Conservation (phyloP, 2,113 vertebrate genomes). For the Lasiurus cinereus region DNA sequence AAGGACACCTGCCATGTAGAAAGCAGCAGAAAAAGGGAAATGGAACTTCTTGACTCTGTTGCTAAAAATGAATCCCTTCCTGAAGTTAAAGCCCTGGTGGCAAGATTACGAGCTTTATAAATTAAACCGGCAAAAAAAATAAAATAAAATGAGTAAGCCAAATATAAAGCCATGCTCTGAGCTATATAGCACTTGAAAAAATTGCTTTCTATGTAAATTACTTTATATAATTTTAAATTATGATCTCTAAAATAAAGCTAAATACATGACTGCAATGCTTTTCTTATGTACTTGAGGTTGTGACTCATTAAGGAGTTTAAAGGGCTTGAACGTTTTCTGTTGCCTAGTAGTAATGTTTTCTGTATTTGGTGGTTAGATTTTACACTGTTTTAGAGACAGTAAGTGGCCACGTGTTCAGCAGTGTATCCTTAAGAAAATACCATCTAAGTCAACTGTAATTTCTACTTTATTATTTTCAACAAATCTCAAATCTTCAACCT, state of each 20-base stretch:
- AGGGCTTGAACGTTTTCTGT: conserved; percentile 62
- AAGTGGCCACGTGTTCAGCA: conserved; percentile 66
- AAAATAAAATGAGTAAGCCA: conserved; percentile 75
- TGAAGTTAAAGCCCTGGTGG: conserved; percentile 96
- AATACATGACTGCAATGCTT: conserved; percentile 63
- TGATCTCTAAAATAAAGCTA: conserved; percentile 74
- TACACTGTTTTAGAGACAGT: conserved; percentile 64
- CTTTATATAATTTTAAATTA: conserved; percentile 73
- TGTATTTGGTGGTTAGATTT: conserved; percentile 70
- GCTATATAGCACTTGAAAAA: conserved; percentile 74
- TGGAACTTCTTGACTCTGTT: conserved; percentile 77
- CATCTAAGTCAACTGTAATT: conserved; percentile 60
- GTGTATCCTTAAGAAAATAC: conserved; percentile 72
- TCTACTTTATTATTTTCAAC: conserved; percentile 42
- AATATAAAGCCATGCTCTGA: conserved; percentile 69
- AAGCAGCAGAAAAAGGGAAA: conserved; percentile 87
- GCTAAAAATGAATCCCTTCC: conserved; percentile 89
- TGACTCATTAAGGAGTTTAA: conserved; percentile 66
- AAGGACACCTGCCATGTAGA: conserved; percentile 85
- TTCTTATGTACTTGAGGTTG: conserved; percentile 62
- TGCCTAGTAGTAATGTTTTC: conserved; percentile 44
- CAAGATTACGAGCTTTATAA: conserved; percentile 94
- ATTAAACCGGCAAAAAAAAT: conserved; percentile 75
- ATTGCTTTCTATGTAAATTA: conserved; percentile 77
- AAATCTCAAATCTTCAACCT: conserved; percentile 58